A percentile compares a stretch with the other conserved stretches of the same genome.
Conservation (phyloP, 2,113 vertebrate genomes). For the Pycnonotus jocosus region DNA sequence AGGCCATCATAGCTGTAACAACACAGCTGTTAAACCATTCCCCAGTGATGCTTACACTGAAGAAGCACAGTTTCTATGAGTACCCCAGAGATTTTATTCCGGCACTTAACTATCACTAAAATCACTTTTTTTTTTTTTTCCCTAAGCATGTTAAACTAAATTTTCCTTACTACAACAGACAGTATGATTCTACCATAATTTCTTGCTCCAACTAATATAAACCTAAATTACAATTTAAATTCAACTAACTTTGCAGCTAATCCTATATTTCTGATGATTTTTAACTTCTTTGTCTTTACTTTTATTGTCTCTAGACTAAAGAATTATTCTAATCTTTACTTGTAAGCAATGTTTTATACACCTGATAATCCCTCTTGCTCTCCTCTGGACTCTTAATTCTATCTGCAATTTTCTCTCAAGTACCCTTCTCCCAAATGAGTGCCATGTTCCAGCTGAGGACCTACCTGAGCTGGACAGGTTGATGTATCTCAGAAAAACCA, state of each 20-base stretch:
- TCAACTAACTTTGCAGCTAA: neutral
- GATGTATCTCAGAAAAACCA: neutral
- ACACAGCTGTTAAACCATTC: constrained; percentile 39
- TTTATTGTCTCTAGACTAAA: neutral
- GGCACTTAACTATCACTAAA: neutral
- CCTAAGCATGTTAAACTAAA: neutral
- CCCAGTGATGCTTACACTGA: neutral
- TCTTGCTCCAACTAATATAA: neutral
- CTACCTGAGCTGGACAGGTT: neutral
- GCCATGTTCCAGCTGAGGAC: neutral
- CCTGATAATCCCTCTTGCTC: neutral
- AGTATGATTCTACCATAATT: neutral
- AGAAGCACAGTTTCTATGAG: neutral
- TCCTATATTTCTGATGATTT: neutral
- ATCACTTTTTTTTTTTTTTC: neutral
- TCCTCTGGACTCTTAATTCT: neutral
- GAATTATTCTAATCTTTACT: neutral
- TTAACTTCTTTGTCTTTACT: neutral
- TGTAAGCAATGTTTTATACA: neutral
- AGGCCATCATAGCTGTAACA: constrained; percentile 13
- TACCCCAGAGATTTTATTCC: neutral
- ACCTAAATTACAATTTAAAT: neutral
- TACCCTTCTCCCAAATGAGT: neutral
- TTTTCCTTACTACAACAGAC: neutral
- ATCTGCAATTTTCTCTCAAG: neutral